phyloP scores from a whole-genome alignment of 1,140 invertebrate genomes.

The Tachypleus tridentatus region DNA sequence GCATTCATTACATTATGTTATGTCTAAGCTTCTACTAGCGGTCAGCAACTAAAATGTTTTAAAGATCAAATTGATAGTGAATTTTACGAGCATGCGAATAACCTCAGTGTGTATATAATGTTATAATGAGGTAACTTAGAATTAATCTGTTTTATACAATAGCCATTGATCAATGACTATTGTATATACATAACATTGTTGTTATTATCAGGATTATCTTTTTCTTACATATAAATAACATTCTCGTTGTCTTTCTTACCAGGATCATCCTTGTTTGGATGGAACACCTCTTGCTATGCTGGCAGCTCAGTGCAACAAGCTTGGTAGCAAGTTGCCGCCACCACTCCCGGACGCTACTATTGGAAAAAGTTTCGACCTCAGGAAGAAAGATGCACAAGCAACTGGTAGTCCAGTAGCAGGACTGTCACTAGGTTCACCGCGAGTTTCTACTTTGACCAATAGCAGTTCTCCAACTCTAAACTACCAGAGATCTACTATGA shows the following conservation, averaged over 20 bases:
- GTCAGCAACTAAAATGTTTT: too few relatives aligned
- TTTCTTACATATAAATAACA: too few relatives aligned
- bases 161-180: too few relatives aligned
- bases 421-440: constrained; percentile 21
- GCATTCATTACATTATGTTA: too few relatives aligned
- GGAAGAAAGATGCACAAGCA: constrained; percentile 58
- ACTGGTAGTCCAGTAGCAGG: constrained; percentile 22
- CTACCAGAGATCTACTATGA: constrained; percentile 20
- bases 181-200: too few relatives aligned
- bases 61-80: too few relatives aligned
- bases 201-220: too few relatives aligned
- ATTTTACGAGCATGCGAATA: too few relatives aligned
- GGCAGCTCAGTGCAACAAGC: constrained; percentile 94
- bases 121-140: too few relatives aligned
- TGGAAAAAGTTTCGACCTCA: constrained; percentile 93
- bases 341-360: constrained; percentile 90
- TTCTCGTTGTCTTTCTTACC: constrained; percentile 34
- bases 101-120: too few relatives aligned
- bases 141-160: too few relatives aligned
- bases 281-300: constrained; percentile 93
- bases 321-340: constrained; percentile 86
- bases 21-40: too few relatives aligned
- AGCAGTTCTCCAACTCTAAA: constrained; percentile 7
- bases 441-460: constrained; percentile 18
- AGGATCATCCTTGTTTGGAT: constrained; percentile 87